phyloP scores from a whole-genome alignment of 2,888 invertebrate species.

The Tigriopus californicus region DNA sequence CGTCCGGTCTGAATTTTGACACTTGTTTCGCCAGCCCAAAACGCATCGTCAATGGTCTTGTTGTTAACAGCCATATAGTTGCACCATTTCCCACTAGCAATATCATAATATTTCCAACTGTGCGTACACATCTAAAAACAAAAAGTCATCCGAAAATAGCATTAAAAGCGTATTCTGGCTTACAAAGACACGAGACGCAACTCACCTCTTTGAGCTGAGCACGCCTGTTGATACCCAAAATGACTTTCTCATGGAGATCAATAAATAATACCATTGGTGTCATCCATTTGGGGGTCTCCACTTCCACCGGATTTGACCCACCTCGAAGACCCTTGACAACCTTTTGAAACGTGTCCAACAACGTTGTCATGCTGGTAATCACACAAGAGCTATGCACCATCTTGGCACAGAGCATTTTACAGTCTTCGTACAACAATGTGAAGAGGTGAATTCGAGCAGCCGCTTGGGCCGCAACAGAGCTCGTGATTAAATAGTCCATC shows the following conservation, averaged over 20 bases:
- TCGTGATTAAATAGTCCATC: no score
- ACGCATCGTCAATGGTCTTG: constrained; percentile 54
- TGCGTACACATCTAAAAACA: constrained; percentile 23
- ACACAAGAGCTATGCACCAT: constrained; percentile 25
- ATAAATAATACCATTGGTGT: constrained; percentile 51
- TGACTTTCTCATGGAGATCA: constrained; percentile 55
- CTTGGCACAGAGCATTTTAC: constrained; percentile 36
- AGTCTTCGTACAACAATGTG: constrained; percentile 45
- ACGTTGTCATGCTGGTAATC: constrained; percentile 17
- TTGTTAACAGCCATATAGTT: constrained; percentile 50
- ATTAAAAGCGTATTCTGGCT: no score
- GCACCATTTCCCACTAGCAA: constrained; percentile 59
- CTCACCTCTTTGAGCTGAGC: constrained; percentile 30
- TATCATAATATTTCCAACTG: constrained; percentile 64
- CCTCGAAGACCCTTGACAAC: constrained; percentile 15
- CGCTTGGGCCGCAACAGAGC: constrained; percentile 24
- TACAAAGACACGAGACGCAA: no score
- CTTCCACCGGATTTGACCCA: not conserved
- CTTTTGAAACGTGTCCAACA: constrained; percentile 17
- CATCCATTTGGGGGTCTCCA: constrained; percentile 47
- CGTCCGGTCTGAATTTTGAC: constrained; percentile 51
- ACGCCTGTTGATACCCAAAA: constrained; percentile 45
- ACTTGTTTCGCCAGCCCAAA: constrained; percentile 46
- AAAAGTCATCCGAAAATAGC: no score
- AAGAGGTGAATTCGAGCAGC: constrained; percentile 46